A percentile compares a stretch with the other conserved stretches of the same genome.
phyloP scores from a whole-genome alignment of 2,113 vertebrate species.

The Oxyruncus cristatus region DNA sequence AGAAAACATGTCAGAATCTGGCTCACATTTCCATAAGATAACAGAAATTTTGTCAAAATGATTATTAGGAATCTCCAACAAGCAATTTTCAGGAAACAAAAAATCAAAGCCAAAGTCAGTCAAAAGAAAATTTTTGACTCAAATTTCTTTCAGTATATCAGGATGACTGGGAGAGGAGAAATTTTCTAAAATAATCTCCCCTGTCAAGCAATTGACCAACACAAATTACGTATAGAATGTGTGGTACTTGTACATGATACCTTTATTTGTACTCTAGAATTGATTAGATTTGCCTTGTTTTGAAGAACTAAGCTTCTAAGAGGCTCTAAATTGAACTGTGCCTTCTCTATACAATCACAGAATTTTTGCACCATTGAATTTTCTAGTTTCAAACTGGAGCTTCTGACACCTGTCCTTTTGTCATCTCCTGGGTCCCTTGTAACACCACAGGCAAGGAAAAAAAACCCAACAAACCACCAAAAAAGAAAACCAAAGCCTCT shows the following conservation, averaged over 20 bases:
- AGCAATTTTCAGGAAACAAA: background rate
- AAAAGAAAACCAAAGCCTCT: background rate
- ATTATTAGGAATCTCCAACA: background rate
- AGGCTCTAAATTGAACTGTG: background rate
- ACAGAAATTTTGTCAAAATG: background rate
- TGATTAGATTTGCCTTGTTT: background rate
- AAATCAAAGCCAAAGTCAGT: background rate
- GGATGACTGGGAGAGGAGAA: background rate
- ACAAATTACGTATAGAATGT: background rate
- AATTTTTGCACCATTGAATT: background rate
- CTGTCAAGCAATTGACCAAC: background rate
- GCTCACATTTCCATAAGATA: background rate
- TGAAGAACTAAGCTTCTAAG: background rate
- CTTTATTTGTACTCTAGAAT: background rate
- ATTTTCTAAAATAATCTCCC: background rate
- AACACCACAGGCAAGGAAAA: background rate
- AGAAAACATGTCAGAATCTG: background rate
- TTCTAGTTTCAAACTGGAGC: background rate
- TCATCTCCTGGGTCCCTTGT: background rate
- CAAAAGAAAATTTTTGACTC: background rate
- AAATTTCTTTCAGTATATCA: background rate
- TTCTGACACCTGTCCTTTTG: background rate
- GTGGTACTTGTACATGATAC: background rate
- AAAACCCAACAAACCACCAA: background rate
- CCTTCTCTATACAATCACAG: background rate